Evolutionary conservation across 2,888 invertebrate species (phyloP), one percentile per base, ranked within the genome.

Genomic region (Lochmaea capreae): DNA sequence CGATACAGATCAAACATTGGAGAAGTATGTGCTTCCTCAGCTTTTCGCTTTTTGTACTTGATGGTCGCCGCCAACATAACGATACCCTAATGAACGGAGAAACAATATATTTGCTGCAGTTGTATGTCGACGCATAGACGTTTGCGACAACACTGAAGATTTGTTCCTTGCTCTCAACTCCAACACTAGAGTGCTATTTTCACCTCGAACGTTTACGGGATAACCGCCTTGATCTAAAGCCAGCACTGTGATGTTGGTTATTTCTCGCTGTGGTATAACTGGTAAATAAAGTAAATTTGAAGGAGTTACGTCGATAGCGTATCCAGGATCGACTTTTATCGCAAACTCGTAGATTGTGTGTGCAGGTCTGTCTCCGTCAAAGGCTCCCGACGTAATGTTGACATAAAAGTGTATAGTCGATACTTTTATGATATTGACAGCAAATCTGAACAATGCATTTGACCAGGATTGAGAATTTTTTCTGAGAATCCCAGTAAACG

Each of bases 301-400:
- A 12, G 84, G 84, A 11, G 33, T 62, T 63, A 65, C 57, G 14
- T 22, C 49, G 11, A 85, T 81, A 79, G 83, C 82, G 81, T 84
- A 86, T 14, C 85, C 85, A 26, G 84, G 82, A 49, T 78, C 76
- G n/a, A n/a, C n/a, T n/a, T n/a, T n/a, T n/a, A n/a, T n/a, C n/a
- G n/a, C n/a, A n/a, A n/a, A n/a, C n/a, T 16, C 57, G 65, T 70
- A 83, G 67, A 86, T 79, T 5, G 82, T 84, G 72, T 86, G 84
- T 5, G 80, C 79, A 42, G 74, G 79, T 57, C 75, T 76, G 14
- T 79, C 80, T 76, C 84, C 83, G 12, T 80, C 69, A 72, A 81
- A 85, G 42, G 84, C 84, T n/a, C n/a, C n/a, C 10, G 73, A 65
- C 1, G 79, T 81, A 9, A 83, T 80, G 74, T 18, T 71, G 76